Evolutionary conservation across 2,797 vertebrate genomes (phyloP).

Genomic region (Morelia viridis): DNA sequence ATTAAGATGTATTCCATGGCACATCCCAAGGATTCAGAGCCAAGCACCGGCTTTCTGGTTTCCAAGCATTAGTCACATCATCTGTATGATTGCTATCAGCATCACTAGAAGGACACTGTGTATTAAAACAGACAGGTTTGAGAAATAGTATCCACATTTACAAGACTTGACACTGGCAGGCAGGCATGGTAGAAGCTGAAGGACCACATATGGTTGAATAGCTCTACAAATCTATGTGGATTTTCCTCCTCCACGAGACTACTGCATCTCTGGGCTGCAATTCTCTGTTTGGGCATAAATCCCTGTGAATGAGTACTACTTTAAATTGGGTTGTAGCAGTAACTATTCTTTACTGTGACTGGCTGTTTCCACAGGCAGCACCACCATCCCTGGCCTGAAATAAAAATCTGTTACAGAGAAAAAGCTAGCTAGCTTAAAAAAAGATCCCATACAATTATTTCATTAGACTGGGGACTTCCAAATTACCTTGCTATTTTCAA

Average conservation of each 20-base stretch:
- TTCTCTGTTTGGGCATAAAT: background rate
- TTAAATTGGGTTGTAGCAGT: background rate
- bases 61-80: constrained; percentile 46
- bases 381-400: background rate
- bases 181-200: background rate
- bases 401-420: background rate
- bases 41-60: constrained; percentile 36
- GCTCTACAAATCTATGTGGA: background rate
- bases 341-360: background rate
- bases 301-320: background rate
- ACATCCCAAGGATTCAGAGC: constrained; percentile 23
- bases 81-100: constrained; percentile 39
- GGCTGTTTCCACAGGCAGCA: background rate
- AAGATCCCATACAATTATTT: background rate
- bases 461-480: background rate
- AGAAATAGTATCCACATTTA: background rate
- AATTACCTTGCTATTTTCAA: background rate
- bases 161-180: constrained; percentile 1
- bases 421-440: background rate
- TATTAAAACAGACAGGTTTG: background rate
- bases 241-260: background rate
- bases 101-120: background rate
- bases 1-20: constrained; percentile 64
- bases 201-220: background rate
- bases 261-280: background rate